These are phyloP conservation scores for Andrena bicolor DNA, from an alignment of 2,888 invertebrate genomes.

Conservation along the genomic window DNA sequence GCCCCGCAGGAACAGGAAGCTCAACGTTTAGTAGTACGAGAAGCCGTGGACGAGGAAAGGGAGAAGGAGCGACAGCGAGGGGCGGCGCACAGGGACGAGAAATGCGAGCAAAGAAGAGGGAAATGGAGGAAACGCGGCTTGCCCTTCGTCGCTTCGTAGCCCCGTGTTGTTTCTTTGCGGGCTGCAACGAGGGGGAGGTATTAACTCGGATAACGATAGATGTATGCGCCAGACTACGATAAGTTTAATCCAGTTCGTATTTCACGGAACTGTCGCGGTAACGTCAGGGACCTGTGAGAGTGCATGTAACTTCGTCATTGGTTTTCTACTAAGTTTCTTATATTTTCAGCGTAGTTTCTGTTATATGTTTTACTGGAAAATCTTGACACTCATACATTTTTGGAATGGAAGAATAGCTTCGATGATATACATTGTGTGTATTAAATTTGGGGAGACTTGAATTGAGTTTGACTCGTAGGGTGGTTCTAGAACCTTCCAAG, in stretches of 20 bases:
- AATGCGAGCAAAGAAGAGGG: not conserved
- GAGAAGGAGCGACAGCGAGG: not conserved
- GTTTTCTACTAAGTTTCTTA: not conserved
- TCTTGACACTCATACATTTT: no score
- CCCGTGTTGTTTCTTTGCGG: constrained; percentile 24
- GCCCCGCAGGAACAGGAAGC: constrained; percentile 62
- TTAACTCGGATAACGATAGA: constrained; percentile 27
- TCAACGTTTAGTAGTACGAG: constrained; percentile 73
- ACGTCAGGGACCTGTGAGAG: not conserved
- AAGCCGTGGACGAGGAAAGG: constrained; percentile 46
- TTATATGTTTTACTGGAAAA: no score
- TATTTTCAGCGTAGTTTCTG: not conserved
- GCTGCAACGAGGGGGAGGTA: constrained; percentile 3
- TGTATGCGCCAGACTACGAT: not conserved
- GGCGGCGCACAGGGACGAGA: not conserved
- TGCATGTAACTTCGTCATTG: no score
- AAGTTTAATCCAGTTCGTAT: not conserved
- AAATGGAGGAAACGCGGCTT: constrained; percentile 32
- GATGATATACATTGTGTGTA: no score
- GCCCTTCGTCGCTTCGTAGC: constrained; percentile 1
- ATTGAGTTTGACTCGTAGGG: no score
- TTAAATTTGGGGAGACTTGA: no score
- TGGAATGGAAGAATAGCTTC: no score
- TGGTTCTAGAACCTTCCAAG: no score
- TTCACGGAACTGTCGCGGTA: not conserved